A percentile compares a stretch with the other conserved stretches of the same genome.
phyloP scores from a whole-genome alignment of 1,140 invertebrate species.

The Megalonaias nervosa region DNA sequence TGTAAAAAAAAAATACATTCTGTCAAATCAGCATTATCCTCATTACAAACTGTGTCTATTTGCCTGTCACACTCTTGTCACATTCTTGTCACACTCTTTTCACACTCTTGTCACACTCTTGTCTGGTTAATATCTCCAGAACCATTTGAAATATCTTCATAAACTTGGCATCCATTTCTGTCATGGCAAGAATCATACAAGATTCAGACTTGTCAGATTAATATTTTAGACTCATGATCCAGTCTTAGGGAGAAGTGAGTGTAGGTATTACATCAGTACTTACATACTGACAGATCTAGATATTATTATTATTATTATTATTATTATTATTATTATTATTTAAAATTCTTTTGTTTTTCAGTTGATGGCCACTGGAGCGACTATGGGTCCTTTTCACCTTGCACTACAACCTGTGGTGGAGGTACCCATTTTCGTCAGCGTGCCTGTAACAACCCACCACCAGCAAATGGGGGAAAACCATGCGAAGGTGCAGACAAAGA shows the following conservation, averaged over 20 bases:
- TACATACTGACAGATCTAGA: not conserved
- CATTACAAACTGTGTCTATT: too few species aligned
- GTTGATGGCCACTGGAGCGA: conserved; percentile 60
- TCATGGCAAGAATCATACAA: not conserved
- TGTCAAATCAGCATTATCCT: too few species aligned
- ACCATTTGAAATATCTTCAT: too few species aligned
- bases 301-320: conserved; percentile 9
- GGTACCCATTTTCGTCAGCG: conserved; percentile 81
- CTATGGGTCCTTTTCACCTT: conserved; percentile 87
- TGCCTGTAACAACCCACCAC: conserved; percentile 55
- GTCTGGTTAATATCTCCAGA: too few species aligned
- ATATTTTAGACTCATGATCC: not conserved
- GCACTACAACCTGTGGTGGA: conserved; percentile 91
- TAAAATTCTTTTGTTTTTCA: conserved; percentile 16
- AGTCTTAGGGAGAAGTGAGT: not conserved
- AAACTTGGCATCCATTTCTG: too few species aligned
- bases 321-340: not conserved
- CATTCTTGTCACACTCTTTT: too few species aligned
- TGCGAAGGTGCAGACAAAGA: conserved; percentile 75
- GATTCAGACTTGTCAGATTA: not conserved
- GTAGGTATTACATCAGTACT: not conserved
- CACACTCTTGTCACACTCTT: too few species aligned
- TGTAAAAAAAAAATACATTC: too few species aligned
- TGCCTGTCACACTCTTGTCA: too few species aligned
- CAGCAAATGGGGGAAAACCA: conserved; percentile 56